Base-by-base conservation (phyloP, 2,113 vertebrate species). In the Australoheros scitulus region DNA sequence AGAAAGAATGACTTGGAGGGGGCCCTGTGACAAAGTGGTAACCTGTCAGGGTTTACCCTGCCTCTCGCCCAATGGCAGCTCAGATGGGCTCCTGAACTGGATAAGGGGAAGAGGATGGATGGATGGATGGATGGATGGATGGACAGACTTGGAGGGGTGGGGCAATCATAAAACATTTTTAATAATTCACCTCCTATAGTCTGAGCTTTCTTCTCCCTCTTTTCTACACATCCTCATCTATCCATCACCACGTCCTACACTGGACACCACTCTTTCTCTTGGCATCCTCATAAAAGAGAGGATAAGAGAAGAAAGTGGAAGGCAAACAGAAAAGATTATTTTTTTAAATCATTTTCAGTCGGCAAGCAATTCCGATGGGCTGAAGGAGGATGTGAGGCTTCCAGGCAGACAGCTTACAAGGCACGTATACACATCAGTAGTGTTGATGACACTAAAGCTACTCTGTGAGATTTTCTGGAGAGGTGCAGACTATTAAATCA, bases 301-400 rank as follows among this genome's bases (percentile, higher is more conserved):
- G 80, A 85, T 36, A 60, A 68, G 59, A 80, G 10, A 29, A 29
- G 8, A 0, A 24, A 65, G 61, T 0, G 3, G 79, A 57, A 50
- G 14, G 34, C 32, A 61, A 17, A 34, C 58, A 75, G 76, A 75
- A 76, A 64, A 79, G 24, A 79, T 81, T 41, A 8, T 36, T 22
- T 34, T 78, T 63, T 78, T 63, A 61, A 17, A 72, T 74, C 17
- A 11, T 36, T 75, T 75, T 84, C 55, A 83, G 38, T 76, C 22
- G 41, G 17, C 17, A 26, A 82, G 29, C 5, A 7, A 77, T 61
- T 56, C 32, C 7, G 1, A 47, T 2, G 20, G 0, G 50, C 38
- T 65, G 70, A 14, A 59, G 56, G 63, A 83, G 70, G 82, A 80
- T 68, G 79, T 58, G 79, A 82, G 60, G 24, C 29, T 78, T 76